These are phyloP conservation scores for Gnatocerus cornutus DNA, from an alignment of 2,888 invertebrate genomes.

Conservation along the genomic window DNA sequence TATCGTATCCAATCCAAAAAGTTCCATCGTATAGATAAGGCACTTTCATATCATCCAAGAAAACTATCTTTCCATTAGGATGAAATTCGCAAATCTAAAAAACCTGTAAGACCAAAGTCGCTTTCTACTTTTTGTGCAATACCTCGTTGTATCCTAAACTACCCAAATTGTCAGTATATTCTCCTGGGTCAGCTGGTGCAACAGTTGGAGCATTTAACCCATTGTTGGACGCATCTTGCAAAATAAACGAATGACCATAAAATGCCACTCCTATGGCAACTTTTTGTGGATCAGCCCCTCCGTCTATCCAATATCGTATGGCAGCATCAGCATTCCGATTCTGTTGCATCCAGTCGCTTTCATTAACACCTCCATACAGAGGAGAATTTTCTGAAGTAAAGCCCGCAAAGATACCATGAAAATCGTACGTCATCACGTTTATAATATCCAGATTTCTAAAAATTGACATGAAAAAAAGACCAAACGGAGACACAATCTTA, in stretches of 20 bases:
- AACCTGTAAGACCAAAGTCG: background rate
- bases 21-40: conserved; percentile 55
- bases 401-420: conserved; percentile 79
- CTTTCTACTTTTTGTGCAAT: background rate
- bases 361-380: conserved; percentile 72
- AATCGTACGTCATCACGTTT: conserved; percentile 83
- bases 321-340: conserved; percentile 66
- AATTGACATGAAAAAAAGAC: background rate
- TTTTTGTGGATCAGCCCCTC: conserved; percentile 77
- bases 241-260: conserved; percentile 73
- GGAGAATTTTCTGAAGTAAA: conserved; percentile 80
- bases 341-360: conserved; percentile 50
- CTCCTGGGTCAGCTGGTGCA: conserved; percentile 75
- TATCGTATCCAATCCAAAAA: conserved; percentile 18
- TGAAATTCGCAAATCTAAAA: conserved; percentile 53
- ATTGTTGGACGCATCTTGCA: conserved; percentile 59
- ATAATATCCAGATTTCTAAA: conserved; percentile 77
- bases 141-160: conserved; percentile 31
- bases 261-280: conserved; percentile 80
- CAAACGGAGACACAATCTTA: conserved; percentile 20
- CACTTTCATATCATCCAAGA: conserved; percentile 59
- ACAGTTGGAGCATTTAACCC: conserved; percentile 74
- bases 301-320: conserved; percentile 72
- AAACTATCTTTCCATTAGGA: conserved; percentile 56
- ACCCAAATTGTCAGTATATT: conserved; percentile 72